A percentile compares a stretch with the other conserved stretches of the same genome.
Conservation (phyloP, 2,113 vertebrate genomes). For the Galemys pyrenaicus region DNA sequence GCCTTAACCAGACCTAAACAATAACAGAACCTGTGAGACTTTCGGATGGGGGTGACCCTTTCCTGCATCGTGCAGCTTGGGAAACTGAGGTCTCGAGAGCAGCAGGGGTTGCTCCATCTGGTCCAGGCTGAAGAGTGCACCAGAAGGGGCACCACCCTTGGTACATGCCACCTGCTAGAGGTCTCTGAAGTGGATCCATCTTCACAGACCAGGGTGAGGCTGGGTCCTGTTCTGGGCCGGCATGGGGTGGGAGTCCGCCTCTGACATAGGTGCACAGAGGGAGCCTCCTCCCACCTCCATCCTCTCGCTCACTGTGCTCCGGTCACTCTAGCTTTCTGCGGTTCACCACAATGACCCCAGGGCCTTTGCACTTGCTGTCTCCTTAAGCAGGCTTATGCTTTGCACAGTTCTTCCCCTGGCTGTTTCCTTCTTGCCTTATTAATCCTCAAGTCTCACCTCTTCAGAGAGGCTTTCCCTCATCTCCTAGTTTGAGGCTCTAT, state of each 20-base stretch:
- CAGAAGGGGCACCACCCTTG: no score
- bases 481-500: background rate
- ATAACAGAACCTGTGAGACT: background rate
- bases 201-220: no score
- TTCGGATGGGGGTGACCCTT: background rate
- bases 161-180: no score
- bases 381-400: background rate
- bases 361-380: background rate
- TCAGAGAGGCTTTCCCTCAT: background rate
- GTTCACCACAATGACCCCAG: background rate
- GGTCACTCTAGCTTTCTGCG: background rate
- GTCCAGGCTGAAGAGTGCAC: no score
- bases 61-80: background rate
- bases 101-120: background rate
- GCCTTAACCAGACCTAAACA: background rate
- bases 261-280: background rate
- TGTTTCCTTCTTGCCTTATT: background rate
- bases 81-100: background rate
- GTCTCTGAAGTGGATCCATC: no score
- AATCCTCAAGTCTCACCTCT: background rate
- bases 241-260: no score
- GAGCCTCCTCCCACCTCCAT: no score
- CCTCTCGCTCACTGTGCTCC: background rate
- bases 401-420: background rate
- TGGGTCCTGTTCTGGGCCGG: no score